Percentiles rank a stretch among this genome's conserved stretches.
phyloP scores from a whole-genome alignment of 2,113 vertebrate genomes.

The Aviceda subcristata region DNA sequence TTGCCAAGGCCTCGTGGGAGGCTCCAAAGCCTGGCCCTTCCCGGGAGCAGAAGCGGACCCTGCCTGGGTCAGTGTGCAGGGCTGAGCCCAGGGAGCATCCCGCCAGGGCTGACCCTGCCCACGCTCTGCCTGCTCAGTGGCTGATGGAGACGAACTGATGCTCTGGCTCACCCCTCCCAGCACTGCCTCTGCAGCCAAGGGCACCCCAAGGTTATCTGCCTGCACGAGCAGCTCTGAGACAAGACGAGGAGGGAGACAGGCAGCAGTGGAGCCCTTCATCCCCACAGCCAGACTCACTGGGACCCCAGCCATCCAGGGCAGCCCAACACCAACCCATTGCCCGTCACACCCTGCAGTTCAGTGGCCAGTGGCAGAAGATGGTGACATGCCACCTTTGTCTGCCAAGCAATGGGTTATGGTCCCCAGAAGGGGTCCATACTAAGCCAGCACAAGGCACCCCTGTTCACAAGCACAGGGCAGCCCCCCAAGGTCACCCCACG shows the following conservation, averaged over 20 bases:
- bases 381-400: background rate
- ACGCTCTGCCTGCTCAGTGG: background rate
- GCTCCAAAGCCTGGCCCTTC: background rate
- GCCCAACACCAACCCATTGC: background rate
- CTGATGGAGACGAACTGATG: background rate
- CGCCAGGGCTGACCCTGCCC: fast-evolving
- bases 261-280: background rate
- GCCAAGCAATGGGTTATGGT: background rate
- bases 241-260: background rate
- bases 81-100: background rate
- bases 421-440: background rate
- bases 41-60: background rate
- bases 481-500: background rate
- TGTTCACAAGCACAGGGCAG: background rate
- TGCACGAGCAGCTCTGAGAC: background rate
- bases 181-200: background rate
- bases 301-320: background rate
- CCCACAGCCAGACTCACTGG: background rate
- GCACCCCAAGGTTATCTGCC: background rate
- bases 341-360: fast-evolving
- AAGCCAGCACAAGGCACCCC: background rate
- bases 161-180: background rate
- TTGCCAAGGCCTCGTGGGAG: background rate
- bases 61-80: fast-evolving
- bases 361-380: background rate